Evolutionary conservation across 1,140 invertebrate genomes (phyloP).

Genomic region (Apis laboriosa): DNA sequence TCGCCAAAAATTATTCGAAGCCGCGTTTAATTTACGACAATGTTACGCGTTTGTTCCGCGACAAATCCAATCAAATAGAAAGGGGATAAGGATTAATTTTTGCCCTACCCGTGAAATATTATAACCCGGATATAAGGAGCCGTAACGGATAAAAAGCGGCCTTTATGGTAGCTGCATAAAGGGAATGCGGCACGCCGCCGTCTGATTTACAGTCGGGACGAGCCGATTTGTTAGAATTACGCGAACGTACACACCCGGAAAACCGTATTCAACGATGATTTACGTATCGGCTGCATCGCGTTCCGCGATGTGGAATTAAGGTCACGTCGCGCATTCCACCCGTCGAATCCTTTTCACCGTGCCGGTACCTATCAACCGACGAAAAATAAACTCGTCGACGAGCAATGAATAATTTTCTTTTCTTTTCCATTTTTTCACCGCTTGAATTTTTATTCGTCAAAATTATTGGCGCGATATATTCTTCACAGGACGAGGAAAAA

Average conservation of each 20-base stretch:
- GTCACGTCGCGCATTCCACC: conserved; percentile 38
- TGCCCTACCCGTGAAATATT: not conserved
- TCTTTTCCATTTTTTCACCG: too few species aligned
- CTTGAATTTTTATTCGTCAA: too few species aligned
- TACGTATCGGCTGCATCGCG: conserved; percentile 50
- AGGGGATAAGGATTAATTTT: conserved; percentile 13
- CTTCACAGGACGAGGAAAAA: too few species aligned
- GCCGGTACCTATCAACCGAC: not conserved
- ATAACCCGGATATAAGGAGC: not conserved
- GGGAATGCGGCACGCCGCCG: conserved; percentile 2
- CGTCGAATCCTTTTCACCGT: conserved; percentile 15
- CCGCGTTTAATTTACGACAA: conserved; percentile 15
- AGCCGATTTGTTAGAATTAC: conserved; percentile 72
- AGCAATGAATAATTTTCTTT: not conserved
- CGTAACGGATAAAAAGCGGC: not conserved
- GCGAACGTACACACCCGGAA: conserved; percentile 52
- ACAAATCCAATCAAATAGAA: not conserved
- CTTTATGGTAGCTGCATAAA: not conserved
- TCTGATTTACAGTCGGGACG: conserved; percentile 63
- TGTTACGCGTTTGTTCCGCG: not conserved
- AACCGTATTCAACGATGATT: conserved; percentile 62
- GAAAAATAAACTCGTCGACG: conserved; percentile 1
- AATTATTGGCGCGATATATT: too few species aligned
- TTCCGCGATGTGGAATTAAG: conserved; percentile 52
- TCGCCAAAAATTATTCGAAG: not conserved